A percentile compares a stretch with the other conserved stretches of the same genome.
Conservation (phyloP, 2,113 vertebrate species). For the Lanius collurio region DNA sequence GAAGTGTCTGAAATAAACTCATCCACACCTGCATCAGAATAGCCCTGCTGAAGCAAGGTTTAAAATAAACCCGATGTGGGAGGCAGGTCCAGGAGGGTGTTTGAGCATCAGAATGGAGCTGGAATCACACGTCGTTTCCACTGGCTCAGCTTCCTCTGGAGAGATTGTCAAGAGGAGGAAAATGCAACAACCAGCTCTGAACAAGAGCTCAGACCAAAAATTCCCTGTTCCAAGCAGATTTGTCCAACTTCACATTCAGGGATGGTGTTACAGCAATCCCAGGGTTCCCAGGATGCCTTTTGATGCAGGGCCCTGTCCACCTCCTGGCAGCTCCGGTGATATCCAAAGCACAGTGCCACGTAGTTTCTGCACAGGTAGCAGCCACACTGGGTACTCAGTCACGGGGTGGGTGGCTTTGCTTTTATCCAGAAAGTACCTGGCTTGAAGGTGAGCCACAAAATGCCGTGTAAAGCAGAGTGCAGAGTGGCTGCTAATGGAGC, state of each 20-base stretch:
- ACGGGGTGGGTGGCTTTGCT: not conserved
- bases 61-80: not conserved
- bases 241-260: not conserved
- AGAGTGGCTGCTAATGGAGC: not conserved
- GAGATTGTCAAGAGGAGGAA: not conserved
- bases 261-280: fast-evolving
- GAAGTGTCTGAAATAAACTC: not conserved
- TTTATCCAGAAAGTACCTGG: not conserved
- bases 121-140: not conserved
- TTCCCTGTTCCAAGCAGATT: not conserved
- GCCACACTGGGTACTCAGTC: fast-evolving
- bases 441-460: fast-evolving
- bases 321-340: fast-evolving
- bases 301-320: fast-evolving
- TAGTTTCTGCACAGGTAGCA: not conserved
- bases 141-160: not conserved
- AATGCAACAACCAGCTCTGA: not conserved
- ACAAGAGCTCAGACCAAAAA: not conserved
- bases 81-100: not conserved
- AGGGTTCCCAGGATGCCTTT: not conserved
- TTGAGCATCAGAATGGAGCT: not conserved
- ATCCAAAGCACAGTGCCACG: not conserved
- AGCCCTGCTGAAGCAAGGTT: not conserved
- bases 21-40: conserved; percentile 18
- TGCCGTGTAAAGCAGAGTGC: not conserved